Conservation (phyloP, 2,797 vertebrate genomes). For the Euthynnus affinis region DNA sequence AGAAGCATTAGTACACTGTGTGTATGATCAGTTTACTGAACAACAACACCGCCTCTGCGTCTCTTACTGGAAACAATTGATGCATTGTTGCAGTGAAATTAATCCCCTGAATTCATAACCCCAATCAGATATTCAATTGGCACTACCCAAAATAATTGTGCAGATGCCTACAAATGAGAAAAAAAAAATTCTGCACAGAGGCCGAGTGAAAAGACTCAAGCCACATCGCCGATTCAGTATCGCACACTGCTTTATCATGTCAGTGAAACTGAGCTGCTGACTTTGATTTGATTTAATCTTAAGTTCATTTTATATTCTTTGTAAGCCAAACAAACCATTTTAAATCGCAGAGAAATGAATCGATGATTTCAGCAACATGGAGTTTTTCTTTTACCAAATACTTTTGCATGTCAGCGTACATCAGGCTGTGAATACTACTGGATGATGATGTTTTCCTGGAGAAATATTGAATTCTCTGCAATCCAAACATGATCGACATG, state of each 20-base stretch:
- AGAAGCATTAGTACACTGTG: conserved; percentile 87
- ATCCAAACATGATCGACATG: conserved; percentile 82
- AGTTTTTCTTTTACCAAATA: conserved; percentile 1
- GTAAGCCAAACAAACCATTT: conserved; percentile 29
- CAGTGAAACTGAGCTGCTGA: conserved; percentile 65
- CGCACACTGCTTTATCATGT: conserved; percentile 67
- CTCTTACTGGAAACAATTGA: conserved; percentile 93
- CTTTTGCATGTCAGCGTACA: background rate
- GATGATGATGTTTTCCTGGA: conserved; percentile 37
- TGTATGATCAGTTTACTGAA: conserved; percentile 92
- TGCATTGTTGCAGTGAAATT: conserved; percentile 93
- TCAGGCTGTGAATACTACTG: conserved; percentile 16
- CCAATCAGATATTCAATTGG: conserved; percentile 92
- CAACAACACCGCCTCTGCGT: conserved; percentile 78
- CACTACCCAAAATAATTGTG: conserved; percentile 81
- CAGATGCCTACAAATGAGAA: conserved; percentile 81
- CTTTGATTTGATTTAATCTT: conserved; percentile 71
- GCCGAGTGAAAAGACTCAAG: conserved; percentile 52
- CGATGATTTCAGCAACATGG: conserved; percentile 14
- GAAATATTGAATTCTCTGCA: conserved; percentile 66
- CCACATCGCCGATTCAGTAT: conserved; percentile 57
- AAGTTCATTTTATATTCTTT: conserved; percentile 53
- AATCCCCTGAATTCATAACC: conserved; percentile 93
- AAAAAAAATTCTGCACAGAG: conserved; percentile 64
- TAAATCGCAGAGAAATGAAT: conserved; percentile 34